phyloP scores from a whole-genome alignment of 2,888 invertebrate genomes.

The Hirtodrosophila confusa region DNA sequence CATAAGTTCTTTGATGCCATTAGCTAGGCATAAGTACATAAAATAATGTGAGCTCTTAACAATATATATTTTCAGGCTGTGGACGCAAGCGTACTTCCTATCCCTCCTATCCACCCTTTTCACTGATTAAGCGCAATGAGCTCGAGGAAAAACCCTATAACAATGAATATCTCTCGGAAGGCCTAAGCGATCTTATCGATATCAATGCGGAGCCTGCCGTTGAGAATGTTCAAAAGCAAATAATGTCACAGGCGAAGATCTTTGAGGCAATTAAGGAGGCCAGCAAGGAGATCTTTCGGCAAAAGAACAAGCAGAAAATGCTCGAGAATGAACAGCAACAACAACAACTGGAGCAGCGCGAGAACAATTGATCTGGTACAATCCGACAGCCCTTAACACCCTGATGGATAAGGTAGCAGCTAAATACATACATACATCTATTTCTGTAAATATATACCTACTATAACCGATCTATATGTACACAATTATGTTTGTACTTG shows the following conservation, averaged over 20 bases:
- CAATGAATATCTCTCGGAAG: conserved; percentile 86
- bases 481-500: conserved; percentile 21
- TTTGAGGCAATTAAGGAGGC: conserved; percentile 93
- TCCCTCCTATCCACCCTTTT: conserved; percentile 76
- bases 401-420: conserved; percentile 16
- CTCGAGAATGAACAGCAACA: conserved; percentile 61
- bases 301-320: conserved; percentile 85
- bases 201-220: conserved; percentile 89
- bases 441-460: conserved; percentile 46
- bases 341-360: conserved; percentile 50
- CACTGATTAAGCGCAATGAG: conserved; percentile 76
- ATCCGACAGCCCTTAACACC: neutral
- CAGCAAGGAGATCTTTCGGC: conserved; percentile 88
- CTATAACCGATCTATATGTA: conserved; percentile 13
- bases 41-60: neutral
- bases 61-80: conserved; percentile 86
- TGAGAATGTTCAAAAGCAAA: conserved; percentile 91
- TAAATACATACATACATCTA: conserved; percentile 23
- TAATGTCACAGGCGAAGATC: conserved; percentile 89
- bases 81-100: conserved; percentile 88
- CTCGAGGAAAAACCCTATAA: conserved; percentile 84
- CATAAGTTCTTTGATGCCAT: fast-evolving
- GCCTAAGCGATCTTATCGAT: conserved; percentile 88
- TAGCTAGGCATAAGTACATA: neutral
- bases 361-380: conserved; percentile 52